phyloP scores from a whole-genome alignment of 2,888 invertebrate species.

The Lithophane socia region DNA sequence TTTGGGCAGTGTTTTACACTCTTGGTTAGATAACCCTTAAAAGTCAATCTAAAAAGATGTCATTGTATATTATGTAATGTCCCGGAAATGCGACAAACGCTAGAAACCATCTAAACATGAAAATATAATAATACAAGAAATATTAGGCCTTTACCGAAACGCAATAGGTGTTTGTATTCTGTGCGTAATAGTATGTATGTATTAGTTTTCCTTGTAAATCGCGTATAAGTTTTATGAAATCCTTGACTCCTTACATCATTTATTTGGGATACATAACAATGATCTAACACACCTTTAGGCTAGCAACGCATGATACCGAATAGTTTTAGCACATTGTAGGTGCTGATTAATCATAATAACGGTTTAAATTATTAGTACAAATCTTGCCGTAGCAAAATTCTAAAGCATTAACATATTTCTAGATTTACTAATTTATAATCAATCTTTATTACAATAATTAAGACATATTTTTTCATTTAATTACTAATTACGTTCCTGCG shows the following conservation, averaged over 20 bases:
- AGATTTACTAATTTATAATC: neutral
- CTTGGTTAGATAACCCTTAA: slow-evolving; percentile 63
- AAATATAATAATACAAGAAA: slow-evolving; percentile 50
- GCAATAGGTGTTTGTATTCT: slow-evolving; percentile 22
- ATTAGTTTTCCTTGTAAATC: slow-evolving; percentile 46
- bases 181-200: slow-evolving; percentile 17
- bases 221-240: slow-evolving; percentile 30
- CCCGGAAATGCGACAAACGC: slow-evolving; percentile 56
- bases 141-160: slow-evolving; percentile 29
- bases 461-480: neutral
- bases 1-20: slow-evolving; percentile 28
- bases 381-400: neutral
- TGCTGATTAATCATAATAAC: slow-evolving; percentile 24
- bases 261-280: slow-evolving; percentile 35
- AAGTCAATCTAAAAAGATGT: slow-evolving; percentile 55
- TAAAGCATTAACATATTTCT: neutral
- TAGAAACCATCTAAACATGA: slow-evolving; percentile 38
- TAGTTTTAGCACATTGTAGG: slow-evolving; percentile 22
- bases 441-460: slow-evolving; percentile 5
- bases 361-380: slow-evolving; percentile 5
- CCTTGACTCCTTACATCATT: slow-evolving; percentile 31
- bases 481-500: neutral
- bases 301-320: neutral
- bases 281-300: slow-evolving; percentile 29
- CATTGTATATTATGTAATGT: slow-evolving; percentile 56